Evolutionary conservation across 2,113 vertebrate genomes (phyloP).

Genomic region (Pimephales promelas): DNA sequence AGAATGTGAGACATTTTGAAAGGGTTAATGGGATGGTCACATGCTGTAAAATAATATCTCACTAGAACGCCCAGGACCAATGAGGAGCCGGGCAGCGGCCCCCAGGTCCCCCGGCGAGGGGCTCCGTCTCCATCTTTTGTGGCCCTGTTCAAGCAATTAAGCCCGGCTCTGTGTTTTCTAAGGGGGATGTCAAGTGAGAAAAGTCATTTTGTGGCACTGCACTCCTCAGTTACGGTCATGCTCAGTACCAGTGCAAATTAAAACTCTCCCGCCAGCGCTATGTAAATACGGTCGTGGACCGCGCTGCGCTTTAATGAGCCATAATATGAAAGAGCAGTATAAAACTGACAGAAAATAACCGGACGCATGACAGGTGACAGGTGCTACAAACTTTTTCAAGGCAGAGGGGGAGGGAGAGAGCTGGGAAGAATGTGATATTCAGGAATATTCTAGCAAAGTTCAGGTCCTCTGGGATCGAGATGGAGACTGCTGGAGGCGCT

Average conservation of each 20-base stretch:
- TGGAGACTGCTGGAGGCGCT: slow-evolving; percentile 74
- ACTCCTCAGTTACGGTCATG: slow-evolving; percentile 83
- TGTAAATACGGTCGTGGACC: slow-evolving; percentile 77
- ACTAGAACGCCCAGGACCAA: slow-evolving; percentile 28
- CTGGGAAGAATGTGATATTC: slow-evolving; percentile 62
- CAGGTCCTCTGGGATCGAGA: slow-evolving; percentile 68
- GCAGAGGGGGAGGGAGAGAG: slow-evolving; percentile 29
- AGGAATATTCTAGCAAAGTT: slow-evolving; percentile 71
- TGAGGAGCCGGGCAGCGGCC: slow-evolving; percentile 34
- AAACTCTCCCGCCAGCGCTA: slow-evolving; percentile 76
- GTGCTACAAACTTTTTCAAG: slow-evolving; percentile 66
- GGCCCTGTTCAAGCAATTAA: slow-evolving; percentile 77
- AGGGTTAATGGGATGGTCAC: slow-evolving; percentile 48
- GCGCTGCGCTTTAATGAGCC: slow-evolving; percentile 83
- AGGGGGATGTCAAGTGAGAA: slow-evolving; percentile 69
- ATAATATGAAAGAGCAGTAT: slow-evolving; percentile 80
- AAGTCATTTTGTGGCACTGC: slow-evolving; percentile 76
- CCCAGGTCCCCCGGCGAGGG: slow-evolving; percentile 59
- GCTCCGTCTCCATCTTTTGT: slow-evolving; percentile 72
- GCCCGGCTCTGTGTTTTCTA: slow-evolving; percentile 71
- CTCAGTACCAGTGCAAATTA: slow-evolving; percentile 80
- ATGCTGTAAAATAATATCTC: slow-evolving; percentile 52
- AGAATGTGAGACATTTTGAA: slow-evolving; percentile 26
- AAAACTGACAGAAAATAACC: slow-evolving; percentile 77
- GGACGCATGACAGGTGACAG: slow-evolving; percentile 81